phyloP scores from a whole-genome alignment of 2,797 vertebrate species.

The Naso thynnoides region DNA sequence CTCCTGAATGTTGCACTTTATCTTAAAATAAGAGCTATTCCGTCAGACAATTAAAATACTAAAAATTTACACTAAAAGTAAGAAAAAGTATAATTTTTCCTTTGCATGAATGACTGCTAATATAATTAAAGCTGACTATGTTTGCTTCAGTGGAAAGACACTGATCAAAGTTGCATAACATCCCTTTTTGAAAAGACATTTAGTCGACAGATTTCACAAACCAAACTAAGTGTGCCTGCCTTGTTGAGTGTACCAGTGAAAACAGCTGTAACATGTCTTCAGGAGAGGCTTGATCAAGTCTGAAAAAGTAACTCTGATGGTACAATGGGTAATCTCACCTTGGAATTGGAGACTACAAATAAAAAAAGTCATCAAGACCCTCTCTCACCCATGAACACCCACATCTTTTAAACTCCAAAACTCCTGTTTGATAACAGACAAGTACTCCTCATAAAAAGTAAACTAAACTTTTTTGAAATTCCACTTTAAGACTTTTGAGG shows the following conservation, averaged over 20 bases:
- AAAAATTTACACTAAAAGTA: neutral
- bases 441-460: neutral
- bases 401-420: constrained; percentile 12
- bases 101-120: neutral
- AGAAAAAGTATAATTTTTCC: too few relatives aligned
- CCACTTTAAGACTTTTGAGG: neutral
- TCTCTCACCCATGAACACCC: constrained; percentile 1
- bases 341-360: constrained; percentile 2
- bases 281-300: neutral
- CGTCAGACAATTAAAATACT: neutral
- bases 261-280: neutral
- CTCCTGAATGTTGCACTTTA: neutral
- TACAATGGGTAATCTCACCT: constrained; percentile 8
- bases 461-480: neutral
- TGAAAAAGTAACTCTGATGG: constrained; percentile 4
- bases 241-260: neutral
- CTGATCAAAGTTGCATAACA: neutral
- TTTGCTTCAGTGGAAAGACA: neutral
- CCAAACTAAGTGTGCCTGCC: neutral
- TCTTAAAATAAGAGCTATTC: neutral
- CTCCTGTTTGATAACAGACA: neutral
- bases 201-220: neutral
- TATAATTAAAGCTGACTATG: neutral
- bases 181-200: neutral
- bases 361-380: neutral